Percentiles rank a stretch among this genome's conserved stretches.
Evolutionary conservation across 2,888 invertebrate genomes (phyloP).

Genomic region (Amiota mariae): DNA sequence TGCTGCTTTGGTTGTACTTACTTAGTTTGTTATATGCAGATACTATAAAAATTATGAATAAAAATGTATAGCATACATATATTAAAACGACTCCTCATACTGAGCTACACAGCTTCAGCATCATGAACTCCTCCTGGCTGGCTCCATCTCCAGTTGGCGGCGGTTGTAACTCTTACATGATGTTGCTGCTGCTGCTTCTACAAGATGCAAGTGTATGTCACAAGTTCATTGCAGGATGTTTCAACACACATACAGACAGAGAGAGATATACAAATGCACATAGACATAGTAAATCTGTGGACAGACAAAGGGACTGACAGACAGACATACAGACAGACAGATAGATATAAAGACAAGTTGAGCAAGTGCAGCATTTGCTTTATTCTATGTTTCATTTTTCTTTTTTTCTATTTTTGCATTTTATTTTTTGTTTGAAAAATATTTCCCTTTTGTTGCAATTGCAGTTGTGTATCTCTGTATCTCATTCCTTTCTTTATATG

Average conservation of each 20-base stretch:
- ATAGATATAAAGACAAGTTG: constrained; percentile 4
- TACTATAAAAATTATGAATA: constrained; percentile 57
- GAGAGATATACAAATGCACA: constrained; percentile 34
- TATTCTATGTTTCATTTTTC: not conserved
- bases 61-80: constrained; percentile 53
- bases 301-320: not conserved
- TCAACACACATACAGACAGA: constrained; percentile 21
- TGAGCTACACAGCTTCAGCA: not conserved
- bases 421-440: not conserved
- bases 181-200: constrained; percentile 8
- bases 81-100: constrained; percentile 38
- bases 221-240: constrained; percentile 57
- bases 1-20: constrained; percentile 5
- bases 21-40: constrained; percentile 31
- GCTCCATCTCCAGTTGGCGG: too few relatives aligned
- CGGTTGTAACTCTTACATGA: not conserved
- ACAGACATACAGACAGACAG: not conserved
- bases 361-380: constrained; percentile 15
- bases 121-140: not conserved
- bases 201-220: constrained; percentile 36
- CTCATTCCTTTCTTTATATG: too few relatives aligned
- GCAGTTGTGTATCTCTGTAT: not conserved
- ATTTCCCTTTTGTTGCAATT: not conserved
- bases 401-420: not conserved
- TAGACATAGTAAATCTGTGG: not conserved